phyloP scores from a whole-genome alignment of 1,140 invertebrate species.

The Zaprionus davidi region DNA sequence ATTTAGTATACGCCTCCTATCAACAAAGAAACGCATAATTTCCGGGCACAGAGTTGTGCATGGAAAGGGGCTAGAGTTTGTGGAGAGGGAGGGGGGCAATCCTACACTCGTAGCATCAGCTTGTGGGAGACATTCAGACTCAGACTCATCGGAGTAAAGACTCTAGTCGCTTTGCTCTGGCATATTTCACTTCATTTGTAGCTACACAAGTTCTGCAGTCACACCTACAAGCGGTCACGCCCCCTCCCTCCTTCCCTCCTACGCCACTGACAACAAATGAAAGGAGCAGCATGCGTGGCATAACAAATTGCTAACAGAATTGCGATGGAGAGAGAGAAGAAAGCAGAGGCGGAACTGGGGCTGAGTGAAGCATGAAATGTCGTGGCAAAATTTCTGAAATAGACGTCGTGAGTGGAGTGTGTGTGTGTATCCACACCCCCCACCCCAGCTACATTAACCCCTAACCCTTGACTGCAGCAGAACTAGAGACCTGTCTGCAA shows the following conservation, averaged over 20 bases:
- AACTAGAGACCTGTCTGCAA: slow-evolving; percentile 36
- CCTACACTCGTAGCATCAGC: not conserved
- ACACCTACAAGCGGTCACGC: slow-evolving; percentile 58
- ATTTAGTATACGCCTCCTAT: slow-evolving; percentile 41
- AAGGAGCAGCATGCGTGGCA: slow-evolving; percentile 71
- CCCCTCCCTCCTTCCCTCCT: not conserved
- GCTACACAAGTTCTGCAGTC: slow-evolving; percentile 67
- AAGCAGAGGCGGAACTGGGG: not conserved
- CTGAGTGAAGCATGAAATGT: slow-evolving; percentile 11
- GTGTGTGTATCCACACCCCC: not conserved
- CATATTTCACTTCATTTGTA: slow-evolving; percentile 76
- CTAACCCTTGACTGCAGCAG: slow-evolving; percentile 27
- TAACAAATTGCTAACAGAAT: slow-evolving; percentile 65
- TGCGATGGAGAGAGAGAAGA: not conserved
- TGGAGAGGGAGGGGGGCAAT: not conserved
- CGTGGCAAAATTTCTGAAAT: slow-evolving; percentile 24
- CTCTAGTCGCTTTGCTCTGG: slow-evolving; percentile 20
- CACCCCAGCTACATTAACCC: not conserved
- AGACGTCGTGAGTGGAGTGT: slow-evolving; percentile 15
- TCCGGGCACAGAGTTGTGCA: not conserved
- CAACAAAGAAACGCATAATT: slow-evolving; percentile 38
- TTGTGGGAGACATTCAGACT: not conserved
- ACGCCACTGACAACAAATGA: slow-evolving; percentile 40
- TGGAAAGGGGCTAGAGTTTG: not conserved
- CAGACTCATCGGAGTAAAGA: too few relatives aligned